phyloP scores from a whole-genome alignment of 1,140 invertebrate species.

The Pseudobourletiella spinata region DNA sequence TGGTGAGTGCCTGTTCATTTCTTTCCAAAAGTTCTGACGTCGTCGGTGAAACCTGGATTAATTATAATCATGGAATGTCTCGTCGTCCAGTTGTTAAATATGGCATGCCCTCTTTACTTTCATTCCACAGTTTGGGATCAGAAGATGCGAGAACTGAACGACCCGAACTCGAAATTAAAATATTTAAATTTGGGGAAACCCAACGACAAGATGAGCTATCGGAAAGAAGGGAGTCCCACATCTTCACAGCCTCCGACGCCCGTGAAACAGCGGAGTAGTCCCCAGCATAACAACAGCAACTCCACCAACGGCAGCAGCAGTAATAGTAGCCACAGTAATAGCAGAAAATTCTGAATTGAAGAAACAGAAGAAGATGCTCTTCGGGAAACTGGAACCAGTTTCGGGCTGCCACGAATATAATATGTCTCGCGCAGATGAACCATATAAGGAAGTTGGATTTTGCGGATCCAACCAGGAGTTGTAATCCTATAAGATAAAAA shows the following conservation, averaged over 20 bases:
- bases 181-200: neutral
- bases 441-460: neutral
- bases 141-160: conserved; percentile 7
- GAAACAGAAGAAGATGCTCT: too few relatives aligned
- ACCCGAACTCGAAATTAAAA: conserved; percentile 6
- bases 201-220: neutral
- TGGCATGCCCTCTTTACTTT: too few relatives aligned
- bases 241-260: conserved; percentile 2
- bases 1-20: neutral
- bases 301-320: neutral
- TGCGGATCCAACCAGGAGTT: neutral
- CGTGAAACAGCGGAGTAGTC: neutral
- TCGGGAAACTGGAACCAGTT: too few relatives aligned
- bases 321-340: neutral
- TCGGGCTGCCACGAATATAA: neutral
- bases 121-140: neutral
- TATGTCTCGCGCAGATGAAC: neutral
- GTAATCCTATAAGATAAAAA: neutral
- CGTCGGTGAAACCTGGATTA: too few relatives aligned
- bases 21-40: too few relatives aligned
- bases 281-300: neutral
- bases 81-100: too few relatives aligned
- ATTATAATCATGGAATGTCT: too few relatives aligned
- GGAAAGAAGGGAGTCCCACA: conserved; percentile 2
- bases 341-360: neutral